These are phyloP conservation scores for Dromaius novaehollandiae DNA, from an alignment of 2,113 vertebrate genomes.

Conservation along the genomic window DNA sequence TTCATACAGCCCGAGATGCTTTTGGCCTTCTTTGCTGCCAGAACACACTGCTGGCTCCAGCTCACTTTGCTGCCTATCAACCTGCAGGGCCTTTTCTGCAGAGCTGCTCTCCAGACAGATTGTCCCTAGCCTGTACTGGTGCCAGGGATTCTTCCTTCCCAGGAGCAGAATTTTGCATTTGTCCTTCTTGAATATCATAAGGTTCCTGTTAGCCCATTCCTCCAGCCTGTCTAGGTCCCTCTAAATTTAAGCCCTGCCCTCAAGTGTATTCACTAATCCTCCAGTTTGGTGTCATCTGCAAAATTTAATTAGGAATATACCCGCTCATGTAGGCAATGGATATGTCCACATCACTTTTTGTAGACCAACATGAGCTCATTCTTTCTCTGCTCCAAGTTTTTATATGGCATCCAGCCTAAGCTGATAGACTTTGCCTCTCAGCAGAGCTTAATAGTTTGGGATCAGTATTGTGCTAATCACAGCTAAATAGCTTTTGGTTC, in stretches of 20 bases:
- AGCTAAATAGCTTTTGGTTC: slow-evolving; percentile 20
- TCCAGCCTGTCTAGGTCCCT: background rate
- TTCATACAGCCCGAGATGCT: background rate
- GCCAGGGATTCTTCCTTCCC: background rate
- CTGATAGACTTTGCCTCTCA: background rate
- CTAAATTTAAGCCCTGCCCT: background rate
- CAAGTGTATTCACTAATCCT: background rate
- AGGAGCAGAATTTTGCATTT: background rate
- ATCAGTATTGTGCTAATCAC: background rate
- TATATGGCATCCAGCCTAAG: background rate
- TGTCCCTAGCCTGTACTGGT: background rate
- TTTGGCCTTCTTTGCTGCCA: background rate
- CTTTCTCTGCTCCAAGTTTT: background rate
- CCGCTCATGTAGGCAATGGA: background rate
- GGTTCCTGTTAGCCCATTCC: background rate
- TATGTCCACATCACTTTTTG: background rate
- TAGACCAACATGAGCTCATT: background rate
- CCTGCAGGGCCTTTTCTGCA: background rate
- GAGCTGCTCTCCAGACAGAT: background rate
- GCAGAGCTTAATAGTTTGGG: background rate
- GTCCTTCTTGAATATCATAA: background rate
- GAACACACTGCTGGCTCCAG: background rate
- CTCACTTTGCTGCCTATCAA: background rate
- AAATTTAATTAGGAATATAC: background rate
- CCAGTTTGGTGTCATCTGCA: background rate